phyloP scores from a whole-genome alignment of 2,888 invertebrate genomes.

The Baccha elongata region DNA sequence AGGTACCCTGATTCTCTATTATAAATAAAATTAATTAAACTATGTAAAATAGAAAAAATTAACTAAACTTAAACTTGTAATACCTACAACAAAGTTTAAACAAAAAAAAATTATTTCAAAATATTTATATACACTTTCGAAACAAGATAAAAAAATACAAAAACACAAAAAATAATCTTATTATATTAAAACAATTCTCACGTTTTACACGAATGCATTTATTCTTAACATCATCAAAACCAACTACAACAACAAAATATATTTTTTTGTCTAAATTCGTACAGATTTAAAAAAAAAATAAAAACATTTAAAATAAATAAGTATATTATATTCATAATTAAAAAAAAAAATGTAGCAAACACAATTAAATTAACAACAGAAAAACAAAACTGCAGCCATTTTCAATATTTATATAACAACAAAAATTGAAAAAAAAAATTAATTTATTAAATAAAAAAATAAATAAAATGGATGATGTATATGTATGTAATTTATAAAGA shows the following conservation, averaged over 20 bases:
- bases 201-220: slow-evolving; percentile 72
- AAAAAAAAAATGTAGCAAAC: slow-evolving; percentile 50
- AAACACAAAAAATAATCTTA: slow-evolving; percentile 32
- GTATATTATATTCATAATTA: slow-evolving; percentile 46
- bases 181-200: slow-evolving; percentile 54
- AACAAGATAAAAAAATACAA: slow-evolving; percentile 56
- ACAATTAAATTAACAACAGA: slow-evolving; percentile 44
- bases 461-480: slow-evolving; percentile 30
- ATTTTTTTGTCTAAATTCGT: slow-evolving; percentile 66
- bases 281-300: slow-evolving; percentile 25
- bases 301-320: slow-evolving; percentile 18
- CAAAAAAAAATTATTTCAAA: slow-evolving; percentile 65
- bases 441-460: slow-evolving; percentile 57
- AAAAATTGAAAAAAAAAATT: slow-evolving; percentile 14
- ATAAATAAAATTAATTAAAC: slow-evolving; percentile 30
- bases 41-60: slow-evolving; percentile 45
- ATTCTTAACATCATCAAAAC: slow-evolving; percentile 44
- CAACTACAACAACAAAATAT: slow-evolving; percentile 36
- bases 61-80: slow-evolving; percentile 62
- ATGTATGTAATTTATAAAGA: slow-evolving; percentile 47
- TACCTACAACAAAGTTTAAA: slow-evolving; percentile 64
- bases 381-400: slow-evolving; percentile 64
- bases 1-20: slow-evolving; percentile 69
- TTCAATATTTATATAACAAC: slow-evolving; percentile 61
- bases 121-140: slow-evolving; percentile 73